Evolutionary conservation across 2,113 vertebrate genomes (phyloP).

Genomic region (Addax nasomaculatus): DNA sequence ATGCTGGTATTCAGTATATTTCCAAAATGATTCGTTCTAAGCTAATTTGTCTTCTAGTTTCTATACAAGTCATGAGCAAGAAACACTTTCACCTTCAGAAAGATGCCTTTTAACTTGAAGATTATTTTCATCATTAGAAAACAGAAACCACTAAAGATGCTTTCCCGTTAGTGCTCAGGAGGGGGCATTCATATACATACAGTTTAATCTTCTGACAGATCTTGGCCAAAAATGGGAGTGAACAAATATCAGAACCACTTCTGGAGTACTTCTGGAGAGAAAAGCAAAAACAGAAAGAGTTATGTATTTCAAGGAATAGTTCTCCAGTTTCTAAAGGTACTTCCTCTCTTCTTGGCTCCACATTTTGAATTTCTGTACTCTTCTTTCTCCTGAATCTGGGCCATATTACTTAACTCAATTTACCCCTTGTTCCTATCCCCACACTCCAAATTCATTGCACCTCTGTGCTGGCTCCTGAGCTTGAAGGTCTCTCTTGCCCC

Average conservation of each 20-base stretch:
- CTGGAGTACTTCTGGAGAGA: conserved; percentile 66
- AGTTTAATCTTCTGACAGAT: conserved; percentile 78
- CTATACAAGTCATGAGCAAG: background rate
- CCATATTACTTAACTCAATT: background rate
- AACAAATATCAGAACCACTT: conserved; percentile 69
- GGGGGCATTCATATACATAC: conserved; percentile 74
- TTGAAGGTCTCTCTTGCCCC: too few species aligned
- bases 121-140: background rate
- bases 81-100: background rate
- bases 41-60: background rate
- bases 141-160: background rate
- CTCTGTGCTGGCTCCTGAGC: background rate
- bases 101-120: background rate
- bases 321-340: background rate
- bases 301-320: background rate
- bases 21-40: background rate
- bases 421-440: background rate
- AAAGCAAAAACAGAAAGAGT: background rate
- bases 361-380: background rate
- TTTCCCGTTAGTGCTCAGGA: background rate
- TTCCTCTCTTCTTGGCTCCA: background rate
- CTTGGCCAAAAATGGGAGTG: conserved; percentile 76
- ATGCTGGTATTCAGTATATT: background rate
- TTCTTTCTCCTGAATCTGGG: background rate
- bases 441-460: fast-evolving